A percentile compares a stretch with the other conserved stretches of the same genome.
These are phyloP conservation scores for Xiphydria camelus DNA, from an alignment of 2,888 invertebrate genomes.

Conservation along the genomic window DNA sequence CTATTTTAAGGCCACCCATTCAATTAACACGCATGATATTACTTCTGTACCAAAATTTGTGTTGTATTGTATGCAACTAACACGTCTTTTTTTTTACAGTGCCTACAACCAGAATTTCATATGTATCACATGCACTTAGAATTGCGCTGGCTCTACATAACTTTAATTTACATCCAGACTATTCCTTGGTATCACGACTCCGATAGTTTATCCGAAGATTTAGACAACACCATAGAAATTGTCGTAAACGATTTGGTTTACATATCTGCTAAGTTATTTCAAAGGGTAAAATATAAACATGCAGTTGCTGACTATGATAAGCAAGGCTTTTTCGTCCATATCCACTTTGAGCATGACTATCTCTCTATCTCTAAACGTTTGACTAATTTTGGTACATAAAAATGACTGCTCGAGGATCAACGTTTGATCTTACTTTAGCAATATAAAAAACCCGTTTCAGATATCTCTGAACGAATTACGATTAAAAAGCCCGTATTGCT, in stretches of 20 bases:
- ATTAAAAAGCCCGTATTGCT: slow-evolving; percentile 61
- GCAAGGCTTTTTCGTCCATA: too few species aligned
- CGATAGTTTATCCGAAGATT: slow-evolving; percentile 34
- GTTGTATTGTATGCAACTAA: not conserved
- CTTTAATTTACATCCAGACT: slow-evolving; percentile 38
- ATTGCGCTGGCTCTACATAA: slow-evolving; percentile 57
- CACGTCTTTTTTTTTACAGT: slow-evolving; percentile 42
- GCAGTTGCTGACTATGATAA: too few species aligned
- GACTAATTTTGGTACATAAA: too few species aligned
- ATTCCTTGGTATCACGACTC: slow-evolving; percentile 27
- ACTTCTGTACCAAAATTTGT: not conserved
- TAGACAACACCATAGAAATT: slow-evolving; percentile 31
- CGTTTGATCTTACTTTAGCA: slow-evolving; percentile 4
- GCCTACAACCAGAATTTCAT: slow-evolving; percentile 58
- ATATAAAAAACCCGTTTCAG: slow-evolving; percentile 33
- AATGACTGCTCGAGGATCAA: slow-evolving; percentile 30
- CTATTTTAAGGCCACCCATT: too few species aligned
- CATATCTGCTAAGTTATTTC: slow-evolving; percentile 51
- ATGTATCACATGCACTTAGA: slow-evolving; percentile 60
- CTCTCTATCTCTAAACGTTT: too few species aligned
- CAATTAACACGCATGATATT: slow-evolving; percentile 6
- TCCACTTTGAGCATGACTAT: too few species aligned
- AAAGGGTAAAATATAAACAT: slow-evolving; percentile 45
- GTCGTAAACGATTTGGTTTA: slow-evolving; percentile 52
- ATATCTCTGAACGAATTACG: slow-evolving; percentile 56